Evolutionary conservation across 2,797 vertebrate genomes (phyloP).

Genomic region (Mormyrus proboscirostris): DNA sequence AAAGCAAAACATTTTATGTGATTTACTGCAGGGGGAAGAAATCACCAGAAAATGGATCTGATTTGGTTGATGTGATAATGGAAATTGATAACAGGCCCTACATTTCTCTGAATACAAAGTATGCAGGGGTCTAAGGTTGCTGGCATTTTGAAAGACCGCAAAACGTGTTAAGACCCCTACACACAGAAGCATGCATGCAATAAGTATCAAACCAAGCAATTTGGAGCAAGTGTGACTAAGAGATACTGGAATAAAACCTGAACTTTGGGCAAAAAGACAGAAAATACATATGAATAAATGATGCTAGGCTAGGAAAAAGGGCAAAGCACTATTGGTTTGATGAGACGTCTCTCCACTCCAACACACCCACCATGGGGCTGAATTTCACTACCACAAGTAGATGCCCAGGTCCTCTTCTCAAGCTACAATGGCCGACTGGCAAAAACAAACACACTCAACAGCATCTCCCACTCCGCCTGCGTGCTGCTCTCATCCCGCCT

Average conservation of each 20-base stretch:
- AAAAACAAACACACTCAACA: neutral
- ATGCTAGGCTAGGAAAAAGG: neutral
- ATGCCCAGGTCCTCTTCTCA: neutral
- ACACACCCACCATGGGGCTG: neutral
- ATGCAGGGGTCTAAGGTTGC: neutral
- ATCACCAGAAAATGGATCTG: neutral
- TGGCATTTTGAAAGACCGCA: neutral
- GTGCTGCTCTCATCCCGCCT: neutral
- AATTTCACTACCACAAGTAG: neutral
- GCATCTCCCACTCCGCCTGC: neutral
- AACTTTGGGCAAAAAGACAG: neutral
- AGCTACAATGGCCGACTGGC: neutral
- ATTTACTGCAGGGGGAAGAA: neutral
- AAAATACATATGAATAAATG: neutral
- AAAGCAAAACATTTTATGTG: neutral
- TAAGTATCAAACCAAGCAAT: neutral
- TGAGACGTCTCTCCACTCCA: neutral
- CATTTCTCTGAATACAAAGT: neutral
- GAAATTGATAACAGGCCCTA: neutral
- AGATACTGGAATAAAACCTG: neutral
- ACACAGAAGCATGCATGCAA: neutral
- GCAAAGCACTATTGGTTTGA: neutral
- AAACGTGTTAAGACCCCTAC: neutral
- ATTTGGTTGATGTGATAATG: neutral
- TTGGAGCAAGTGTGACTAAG: neutral